Conservation (phyloP, 2,888 invertebrate genomes). For the Chironomus tentans region DNA sequence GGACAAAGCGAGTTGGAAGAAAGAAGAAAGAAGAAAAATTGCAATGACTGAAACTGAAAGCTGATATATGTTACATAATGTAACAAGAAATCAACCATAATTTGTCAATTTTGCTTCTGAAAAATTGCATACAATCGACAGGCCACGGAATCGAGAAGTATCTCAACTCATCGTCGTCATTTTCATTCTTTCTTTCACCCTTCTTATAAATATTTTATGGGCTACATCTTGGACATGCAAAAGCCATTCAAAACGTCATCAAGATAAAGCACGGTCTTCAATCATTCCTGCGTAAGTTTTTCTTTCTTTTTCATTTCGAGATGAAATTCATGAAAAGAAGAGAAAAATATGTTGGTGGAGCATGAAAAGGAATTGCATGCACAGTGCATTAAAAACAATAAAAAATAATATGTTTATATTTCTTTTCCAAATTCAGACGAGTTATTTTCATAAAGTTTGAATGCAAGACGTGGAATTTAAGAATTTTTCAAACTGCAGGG, state of each 20-base stretch:
- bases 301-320: background rate
- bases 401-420: background rate
- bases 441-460: background rate
- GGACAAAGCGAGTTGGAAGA: background rate
- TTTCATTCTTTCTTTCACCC: background rate
- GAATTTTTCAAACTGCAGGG: too few relatives aligned
- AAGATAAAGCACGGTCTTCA: slow-evolving; percentile 23
- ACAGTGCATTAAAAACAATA: too few relatives aligned
- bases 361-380: too few relatives aligned
- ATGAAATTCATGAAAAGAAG: background rate
- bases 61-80: slow-evolving; percentile 13
- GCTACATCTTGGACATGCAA: slow-evolving; percentile 4
- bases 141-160: too few relatives aligned
- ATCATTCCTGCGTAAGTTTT: background rate
- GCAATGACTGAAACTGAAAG: slow-evolving; percentile 16
- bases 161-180: too few relatives aligned
- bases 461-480: too few relatives aligned
- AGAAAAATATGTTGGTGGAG: too few relatives aligned
- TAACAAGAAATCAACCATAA: slow-evolving; percentile 4
- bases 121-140: slow-evolving; percentile 9
- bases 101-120: slow-evolving; percentile 17
- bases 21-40: background rate
- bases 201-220: background rate
- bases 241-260: slow-evolving; percentile 15
- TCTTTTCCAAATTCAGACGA: background rate